Base-by-base conservation (phyloP, 2,797 vertebrate species). In the Thamnophis elegans region DNA sequence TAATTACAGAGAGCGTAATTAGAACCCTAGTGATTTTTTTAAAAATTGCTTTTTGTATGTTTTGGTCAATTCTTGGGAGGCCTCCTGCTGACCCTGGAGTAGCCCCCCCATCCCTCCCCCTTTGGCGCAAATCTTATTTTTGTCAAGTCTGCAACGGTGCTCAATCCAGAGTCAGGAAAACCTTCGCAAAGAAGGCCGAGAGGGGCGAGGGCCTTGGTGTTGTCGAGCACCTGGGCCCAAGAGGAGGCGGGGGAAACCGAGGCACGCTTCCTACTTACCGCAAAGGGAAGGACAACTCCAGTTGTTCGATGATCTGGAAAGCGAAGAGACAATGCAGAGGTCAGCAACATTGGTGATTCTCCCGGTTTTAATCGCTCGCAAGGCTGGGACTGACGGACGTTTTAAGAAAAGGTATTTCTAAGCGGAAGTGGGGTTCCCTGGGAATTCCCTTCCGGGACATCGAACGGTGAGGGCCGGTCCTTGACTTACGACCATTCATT, bases 241-340 rank as follows among this genome's bases (percentile, higher is more conserved):
- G 18, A 42, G 18, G 53, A 20, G 6, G 0, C 0, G 0, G 0
- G 60, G 20, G 18, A 32, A n/a, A 92, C 20, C 28, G 1, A 14
- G 28, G 4, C 68, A 25, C 36, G 0, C 88, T 3, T 0, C 28
- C 4, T 53, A 82, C 97, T 97, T 97, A 98, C 98, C 98, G 96
- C 88, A 98, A 95, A 5, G 98, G 98, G 95, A 98, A 98, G 93
- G 98, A 99, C 90, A 98, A 97, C 92, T 99, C 98, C 97, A 99
- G 97, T 96, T 98, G 98, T 95, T 98, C 98, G 28, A 98, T 98
- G 92, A 99, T 98, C 98, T 99, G 97, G 11, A 96, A 96, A 65
- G 92, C 94, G 95, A 92, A 90, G 18, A 2, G 55, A 11, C 2
- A 55, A 91, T 85, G 92, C 7, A 32, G 18, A 16, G 1, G 1